Conservation (phyloP, 2,797 vertebrate genomes). For the Melanogrammus aeglefinus region DNA sequence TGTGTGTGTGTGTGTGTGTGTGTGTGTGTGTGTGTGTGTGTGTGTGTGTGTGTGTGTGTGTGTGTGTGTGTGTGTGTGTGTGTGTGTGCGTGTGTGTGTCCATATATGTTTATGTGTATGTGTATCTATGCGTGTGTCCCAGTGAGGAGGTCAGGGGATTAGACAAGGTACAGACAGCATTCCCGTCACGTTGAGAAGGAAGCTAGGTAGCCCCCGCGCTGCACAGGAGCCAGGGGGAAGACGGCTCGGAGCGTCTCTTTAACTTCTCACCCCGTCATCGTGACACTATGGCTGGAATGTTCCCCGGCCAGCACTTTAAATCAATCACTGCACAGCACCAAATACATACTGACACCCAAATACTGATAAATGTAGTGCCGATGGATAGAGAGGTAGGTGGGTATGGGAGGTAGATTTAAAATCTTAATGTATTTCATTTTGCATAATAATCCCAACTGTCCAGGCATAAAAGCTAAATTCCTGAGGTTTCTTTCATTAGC, state of each 20-base stretch:
- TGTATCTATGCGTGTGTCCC: neutral
- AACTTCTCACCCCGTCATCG: conserved; percentile 23
- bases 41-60: too few species aligned
- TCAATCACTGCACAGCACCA: conserved; percentile 9
- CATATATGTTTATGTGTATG: too few species aligned
- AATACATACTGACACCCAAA: conserved; percentile 1
- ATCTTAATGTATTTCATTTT: neutral
- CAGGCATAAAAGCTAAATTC: conserved; percentile 24
- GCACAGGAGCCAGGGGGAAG: conserved; percentile 21
- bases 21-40: neutral
- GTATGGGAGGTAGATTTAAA: neutral
- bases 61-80: too few species aligned
- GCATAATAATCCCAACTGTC: conserved; percentile 32
- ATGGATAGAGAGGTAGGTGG: neutral
- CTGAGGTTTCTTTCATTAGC: neutral
- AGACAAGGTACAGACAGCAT: conserved; percentile 38
- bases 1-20: neutral
- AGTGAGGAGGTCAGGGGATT: conserved; percentile 16
- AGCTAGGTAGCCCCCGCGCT: conserved; percentile 10
- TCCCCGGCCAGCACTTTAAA: conserved; percentile 10
- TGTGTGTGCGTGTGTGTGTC: too few species aligned
- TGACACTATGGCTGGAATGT: conserved; percentile 17
- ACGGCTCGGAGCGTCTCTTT: conserved; percentile 17
- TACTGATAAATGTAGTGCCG: neutral
- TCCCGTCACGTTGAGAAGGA: conserved; percentile 17